These are phyloP conservation scores for Folsomia manolachei DNA, from an alignment of 2,888 invertebrate genomes.

Conservation along the genomic window DNA sequence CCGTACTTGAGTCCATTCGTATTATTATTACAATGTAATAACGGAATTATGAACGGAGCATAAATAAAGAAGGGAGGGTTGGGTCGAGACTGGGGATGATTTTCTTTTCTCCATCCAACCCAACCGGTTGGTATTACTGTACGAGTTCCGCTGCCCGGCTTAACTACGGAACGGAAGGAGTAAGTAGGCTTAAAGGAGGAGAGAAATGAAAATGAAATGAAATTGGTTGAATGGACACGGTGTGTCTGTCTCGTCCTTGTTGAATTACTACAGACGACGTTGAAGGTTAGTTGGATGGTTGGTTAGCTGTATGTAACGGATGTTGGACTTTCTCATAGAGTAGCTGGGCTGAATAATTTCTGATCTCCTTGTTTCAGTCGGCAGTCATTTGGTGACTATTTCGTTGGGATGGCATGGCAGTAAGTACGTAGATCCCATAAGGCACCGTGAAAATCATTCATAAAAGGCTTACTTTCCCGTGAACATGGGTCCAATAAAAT, in stretches of 20 bases:
- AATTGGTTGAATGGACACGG: not conserved
- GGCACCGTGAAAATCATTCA: not conserved
- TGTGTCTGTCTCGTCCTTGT: not conserved
- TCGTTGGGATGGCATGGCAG: no score
- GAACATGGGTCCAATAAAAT: not conserved
- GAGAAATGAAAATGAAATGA: not conserved
- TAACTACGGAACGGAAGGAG: not conserved
- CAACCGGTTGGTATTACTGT: not conserved
- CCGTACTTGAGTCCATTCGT: conserved; percentile 25
- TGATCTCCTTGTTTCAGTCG: no score
- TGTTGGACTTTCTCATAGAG: not conserved
- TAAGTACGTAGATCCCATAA: not conserved
- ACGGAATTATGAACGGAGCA: conserved; percentile 6
- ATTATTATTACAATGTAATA: conserved; percentile 6
- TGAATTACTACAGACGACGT: not conserved
- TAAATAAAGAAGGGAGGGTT: not conserved
- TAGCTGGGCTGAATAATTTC: no score
- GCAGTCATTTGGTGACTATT: no score
- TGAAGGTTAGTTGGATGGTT: no score
- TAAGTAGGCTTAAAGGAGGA: not conserved
- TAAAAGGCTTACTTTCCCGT: not conserved
- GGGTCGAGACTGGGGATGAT: not conserved
- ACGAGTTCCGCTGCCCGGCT: not conserved
- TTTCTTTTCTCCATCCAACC: not conserved
- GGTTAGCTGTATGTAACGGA: not conserved